Conservation (phyloP, 2,113 vertebrate species). For the Bambusicola thoracicus region DNA sequence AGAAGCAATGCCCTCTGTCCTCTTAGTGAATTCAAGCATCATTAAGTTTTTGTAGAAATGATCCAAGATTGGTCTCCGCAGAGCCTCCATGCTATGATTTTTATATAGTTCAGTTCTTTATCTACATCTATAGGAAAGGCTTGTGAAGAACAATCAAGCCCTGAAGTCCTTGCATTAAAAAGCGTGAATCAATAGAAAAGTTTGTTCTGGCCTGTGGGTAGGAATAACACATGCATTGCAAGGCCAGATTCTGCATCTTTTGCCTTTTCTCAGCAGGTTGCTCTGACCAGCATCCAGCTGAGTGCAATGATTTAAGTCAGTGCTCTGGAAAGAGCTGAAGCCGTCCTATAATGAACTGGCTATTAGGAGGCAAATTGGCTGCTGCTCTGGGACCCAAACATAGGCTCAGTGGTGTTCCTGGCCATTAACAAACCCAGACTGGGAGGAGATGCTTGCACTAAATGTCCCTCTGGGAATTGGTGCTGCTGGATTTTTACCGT, state of each 20-base stretch:
- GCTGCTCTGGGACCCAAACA: neutral
- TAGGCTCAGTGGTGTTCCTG: neutral
- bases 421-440: neutral
- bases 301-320: neutral
- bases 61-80: neutral
- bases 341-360: neutral
- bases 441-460: neutral
- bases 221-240: neutral
- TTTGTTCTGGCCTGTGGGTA: neutral
- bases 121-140: neutral
- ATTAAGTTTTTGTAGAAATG: neutral
- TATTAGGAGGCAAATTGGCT: neutral
- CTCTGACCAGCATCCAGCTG: neutral
- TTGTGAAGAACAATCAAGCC: neutral
- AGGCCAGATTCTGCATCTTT: neutral
- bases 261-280: neutral
- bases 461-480: neutral
- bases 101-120: neutral
- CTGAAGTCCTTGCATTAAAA: neutral
- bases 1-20: neutral
- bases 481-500: neutral
- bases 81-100: neutral
- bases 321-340: neutral
- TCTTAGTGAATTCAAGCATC: slow-evolving; percentile 7
- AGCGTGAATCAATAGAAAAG: neutral